These are phyloP conservation scores for Araneus ventricosus DNA, from an alignment of 1,140 invertebrate species.

Conservation along the genomic window DNA sequence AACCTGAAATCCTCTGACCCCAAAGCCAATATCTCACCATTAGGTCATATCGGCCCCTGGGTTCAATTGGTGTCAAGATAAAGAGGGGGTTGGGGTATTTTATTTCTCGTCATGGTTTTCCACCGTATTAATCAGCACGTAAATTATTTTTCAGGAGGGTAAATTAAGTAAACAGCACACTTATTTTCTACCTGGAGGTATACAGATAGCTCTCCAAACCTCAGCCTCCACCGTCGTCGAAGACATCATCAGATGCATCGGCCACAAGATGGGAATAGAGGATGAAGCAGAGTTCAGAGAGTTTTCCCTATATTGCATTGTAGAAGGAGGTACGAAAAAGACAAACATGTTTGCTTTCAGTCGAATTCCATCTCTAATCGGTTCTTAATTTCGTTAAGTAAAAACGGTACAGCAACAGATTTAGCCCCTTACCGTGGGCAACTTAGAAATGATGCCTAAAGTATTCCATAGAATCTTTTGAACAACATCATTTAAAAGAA, in stretches of 20 bases:
- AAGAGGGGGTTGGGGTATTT: too few species aligned
- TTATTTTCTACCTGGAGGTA: constrained; percentile 68
- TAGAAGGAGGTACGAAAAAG: constrained; percentile 65
- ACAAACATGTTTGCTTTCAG: not conserved
- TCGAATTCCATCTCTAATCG: not conserved
- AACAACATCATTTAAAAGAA: too few species aligned
- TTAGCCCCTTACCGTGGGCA: too few species aligned
- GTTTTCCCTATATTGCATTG: constrained; percentile 70
- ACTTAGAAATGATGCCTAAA: too few species aligned
- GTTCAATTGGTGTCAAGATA: too few species aligned
- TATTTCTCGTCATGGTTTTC: too few species aligned
- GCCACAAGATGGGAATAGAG: constrained; percentile 56
- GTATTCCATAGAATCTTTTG: too few species aligned
- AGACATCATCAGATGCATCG: constrained; percentile 39
- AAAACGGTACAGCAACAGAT: too few species aligned
- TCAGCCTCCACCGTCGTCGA: constrained; percentile 61
- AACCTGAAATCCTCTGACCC: too few species aligned
- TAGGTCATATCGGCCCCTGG: too few species aligned
- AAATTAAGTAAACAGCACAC: constrained; percentile 48
- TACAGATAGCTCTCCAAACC: constrained; percentile 45
- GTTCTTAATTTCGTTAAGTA: not conserved
- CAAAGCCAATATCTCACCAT: too few species aligned
- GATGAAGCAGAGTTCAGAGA: constrained; percentile 49
- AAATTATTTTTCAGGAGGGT: constrained; percentile 48
- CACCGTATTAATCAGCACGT: too few species aligned